Evolutionary conservation across 2,797 vertebrate species (phyloP).

Genomic region (Buphagus erythrorhynchus): DNA sequence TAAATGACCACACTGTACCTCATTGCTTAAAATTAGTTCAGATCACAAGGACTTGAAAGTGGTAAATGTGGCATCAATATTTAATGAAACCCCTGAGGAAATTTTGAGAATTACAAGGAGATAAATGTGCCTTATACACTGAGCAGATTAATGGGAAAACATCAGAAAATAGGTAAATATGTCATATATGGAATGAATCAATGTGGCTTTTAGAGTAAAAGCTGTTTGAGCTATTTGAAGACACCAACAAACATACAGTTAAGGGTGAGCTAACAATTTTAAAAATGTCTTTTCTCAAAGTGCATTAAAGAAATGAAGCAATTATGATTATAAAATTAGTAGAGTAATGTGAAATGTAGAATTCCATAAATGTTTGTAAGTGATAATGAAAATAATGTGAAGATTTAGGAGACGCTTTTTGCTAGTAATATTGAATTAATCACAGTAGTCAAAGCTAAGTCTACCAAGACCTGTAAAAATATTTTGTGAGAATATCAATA

Average conservation of each 20-base stretch:
- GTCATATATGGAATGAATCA: not conserved
- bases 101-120: not conserved
- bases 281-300: not conserved
- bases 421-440: not conserved
- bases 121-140: not conserved
- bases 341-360: not conserved
- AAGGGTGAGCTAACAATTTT: not conserved
- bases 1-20: not conserved
- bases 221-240: not conserved
- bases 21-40: not conserved
- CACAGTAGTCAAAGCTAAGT: not conserved
- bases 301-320: not conserved
- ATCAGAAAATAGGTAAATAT: not conserved
- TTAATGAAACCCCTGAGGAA: not conserved
- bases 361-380: not conserved
- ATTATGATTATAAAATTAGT: not conserved
- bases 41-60: not conserved
- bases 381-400: not conserved
- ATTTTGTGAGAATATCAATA: not conserved
- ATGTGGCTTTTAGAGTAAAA: not conserved
- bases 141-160: not conserved
- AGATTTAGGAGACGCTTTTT: not conserved
- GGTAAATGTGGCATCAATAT: not conserved
- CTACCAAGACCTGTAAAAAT: not conserved
- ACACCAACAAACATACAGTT: not conserved